A percentile compares a stretch with the other conserved stretches of the same genome.
Conservation (phyloP, 1,140 invertebrate species). For the Diorhabda elongata region DNA sequence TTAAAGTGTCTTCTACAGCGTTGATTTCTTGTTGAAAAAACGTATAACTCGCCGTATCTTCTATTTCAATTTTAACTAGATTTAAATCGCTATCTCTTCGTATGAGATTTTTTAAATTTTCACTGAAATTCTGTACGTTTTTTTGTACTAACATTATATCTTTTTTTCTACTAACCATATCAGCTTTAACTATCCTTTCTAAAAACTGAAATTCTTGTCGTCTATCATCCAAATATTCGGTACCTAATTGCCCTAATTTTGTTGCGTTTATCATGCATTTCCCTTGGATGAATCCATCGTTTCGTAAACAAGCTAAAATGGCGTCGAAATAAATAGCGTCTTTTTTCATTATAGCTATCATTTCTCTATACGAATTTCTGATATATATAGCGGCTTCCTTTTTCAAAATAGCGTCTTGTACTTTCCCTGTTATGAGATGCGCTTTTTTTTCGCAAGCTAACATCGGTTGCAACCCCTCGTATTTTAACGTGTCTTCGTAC, state of each 20-base stretch:
- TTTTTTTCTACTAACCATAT: conserved; percentile 58
- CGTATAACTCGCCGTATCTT: conserved; percentile 43
- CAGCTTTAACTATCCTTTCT: conserved; percentile 53
- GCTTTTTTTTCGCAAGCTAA: conserved; percentile 51
- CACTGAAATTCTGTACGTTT: conserved; percentile 54
- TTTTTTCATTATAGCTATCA: conserved; percentile 59
- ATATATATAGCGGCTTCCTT: conserved; percentile 58
- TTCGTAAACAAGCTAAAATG: conserved; percentile 52
- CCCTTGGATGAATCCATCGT: conserved; percentile 55
- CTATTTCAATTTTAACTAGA: conserved; percentile 36
- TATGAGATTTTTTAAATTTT: conserved; percentile 55
- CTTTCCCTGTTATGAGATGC: conserved; percentile 53
- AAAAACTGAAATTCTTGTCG: conserved; percentile 55
- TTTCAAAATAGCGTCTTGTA: conserved; percentile 55
- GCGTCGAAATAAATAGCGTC: conserved; percentile 58
- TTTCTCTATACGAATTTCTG: conserved; percentile 54
- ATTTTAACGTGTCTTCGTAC: conserved; percentile 49
- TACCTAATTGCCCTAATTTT: conserved; percentile 58
- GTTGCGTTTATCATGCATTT: conserved; percentile 56
- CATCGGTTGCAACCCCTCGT: conserved; percentile 47
- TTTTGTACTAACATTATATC: conserved; percentile 51
- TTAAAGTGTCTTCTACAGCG: conserved; percentile 52
- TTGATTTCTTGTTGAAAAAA: conserved; percentile 49
- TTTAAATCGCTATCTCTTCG: conserved; percentile 53
- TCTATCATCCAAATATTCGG: conserved; percentile 59